Base-by-base conservation (phyloP, 2,113 vertebrate species). In the Pipa parva region DNA sequence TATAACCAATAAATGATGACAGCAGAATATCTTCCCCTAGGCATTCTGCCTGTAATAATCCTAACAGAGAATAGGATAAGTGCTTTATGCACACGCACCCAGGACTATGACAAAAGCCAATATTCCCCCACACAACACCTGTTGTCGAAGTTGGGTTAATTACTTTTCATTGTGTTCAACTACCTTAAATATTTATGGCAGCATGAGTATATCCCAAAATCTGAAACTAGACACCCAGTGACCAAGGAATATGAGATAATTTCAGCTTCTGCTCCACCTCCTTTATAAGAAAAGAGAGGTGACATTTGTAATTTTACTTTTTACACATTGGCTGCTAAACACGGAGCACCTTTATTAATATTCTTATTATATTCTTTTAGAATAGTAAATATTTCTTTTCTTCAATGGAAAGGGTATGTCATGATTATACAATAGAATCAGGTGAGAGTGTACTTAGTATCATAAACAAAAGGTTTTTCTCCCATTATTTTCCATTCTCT, bases 131-230 rank as follows among this genome's bases (percentile, higher is more conserved):
- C 86, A 78, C 78, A 86, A 80, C 86, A 90, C 87, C 88, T 92
- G 90, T 91, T 86, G 85, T 83, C 81, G 72, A 60, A 80, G 79
- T 74, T 80, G 81, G 58, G 75, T 88, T 90, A 88, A 89, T 90
- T 88, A 90, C 88, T 83, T 81, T 87, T 86, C 84, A 89, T 86
- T 90, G 86, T 84, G 86, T 77, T 79, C 82, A 75, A 58, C 75
- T 71, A 73, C 74, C 81, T 93, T 83, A 91, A 92, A 91, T 88
- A 92, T 92, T 91, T 83, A 92, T 89, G 77, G 76, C 0, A 0
- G 73, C 80, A 79, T 75, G 84, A 81, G 82, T 85, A 85, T 84
- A 87, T 87, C 78, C 78, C 82, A 75, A 84, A 85, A 83, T 84
- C 76, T 81, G 74, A 86, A 88, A 80, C 56, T 0, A n/a, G 24